Conservation (phyloP, 2,113 vertebrate genomes). For the Nyctibius bracteatus region DNA sequence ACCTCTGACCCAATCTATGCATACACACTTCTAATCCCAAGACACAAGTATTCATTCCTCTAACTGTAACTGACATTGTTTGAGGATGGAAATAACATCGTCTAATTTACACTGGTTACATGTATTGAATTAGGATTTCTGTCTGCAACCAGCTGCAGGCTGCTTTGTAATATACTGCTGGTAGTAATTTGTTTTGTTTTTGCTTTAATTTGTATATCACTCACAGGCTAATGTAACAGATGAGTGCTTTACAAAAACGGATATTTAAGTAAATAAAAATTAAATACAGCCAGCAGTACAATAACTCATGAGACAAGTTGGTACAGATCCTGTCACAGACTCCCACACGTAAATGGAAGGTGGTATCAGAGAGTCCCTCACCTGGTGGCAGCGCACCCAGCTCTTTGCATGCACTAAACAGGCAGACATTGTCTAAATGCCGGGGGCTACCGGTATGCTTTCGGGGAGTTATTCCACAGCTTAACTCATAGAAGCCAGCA, state of each 20-base stretch:
- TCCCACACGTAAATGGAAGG: accelerated
- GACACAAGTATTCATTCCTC: not conserved
- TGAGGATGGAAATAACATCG: not conserved
- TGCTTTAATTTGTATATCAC: conserved; percentile 36
- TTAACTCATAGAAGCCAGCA: not conserved
- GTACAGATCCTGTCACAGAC: not conserved
- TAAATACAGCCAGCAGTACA: not conserved
- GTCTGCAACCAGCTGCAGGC: not conserved
- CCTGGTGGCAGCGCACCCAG: accelerated
- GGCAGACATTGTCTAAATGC: not conserved
- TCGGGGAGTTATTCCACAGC: not conserved
- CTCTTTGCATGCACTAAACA: not conserved
- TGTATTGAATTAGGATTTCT: not conserved
- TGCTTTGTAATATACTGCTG: not conserved
- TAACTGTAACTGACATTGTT: not conserved
- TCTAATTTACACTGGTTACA: not conserved
- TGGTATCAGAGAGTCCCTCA: not conserved
- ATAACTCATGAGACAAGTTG: not conserved
- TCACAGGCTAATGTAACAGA: conserved; percentile 4
- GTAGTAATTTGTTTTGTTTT: not conserved
- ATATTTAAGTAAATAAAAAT: conserved; percentile 15
- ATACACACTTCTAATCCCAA: not conserved
- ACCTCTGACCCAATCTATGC: not conserved
- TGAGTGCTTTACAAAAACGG: not conserved
- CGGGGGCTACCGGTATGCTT: not conserved